phyloP scores from a whole-genome alignment of 2,113 vertebrate species.

The Numenius arquata region DNA sequence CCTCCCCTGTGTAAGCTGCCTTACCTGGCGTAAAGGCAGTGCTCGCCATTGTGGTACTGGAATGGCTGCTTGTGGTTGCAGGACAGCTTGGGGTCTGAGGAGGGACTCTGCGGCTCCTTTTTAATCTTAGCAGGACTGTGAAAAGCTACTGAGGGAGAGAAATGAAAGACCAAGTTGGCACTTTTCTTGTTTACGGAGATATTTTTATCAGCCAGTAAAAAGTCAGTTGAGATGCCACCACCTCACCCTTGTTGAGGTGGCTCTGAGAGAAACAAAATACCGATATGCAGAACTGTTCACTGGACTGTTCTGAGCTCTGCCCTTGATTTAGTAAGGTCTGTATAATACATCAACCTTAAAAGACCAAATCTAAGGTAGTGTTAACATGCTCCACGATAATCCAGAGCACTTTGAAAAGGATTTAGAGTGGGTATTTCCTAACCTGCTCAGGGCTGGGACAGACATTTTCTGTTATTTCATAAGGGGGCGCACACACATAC shows the following conservation, averaged over 20 bases:
- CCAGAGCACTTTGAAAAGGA: neutral
- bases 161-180: neutral
- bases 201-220: neutral
- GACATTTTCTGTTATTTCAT: neutral
- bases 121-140: conserved; percentile 96
- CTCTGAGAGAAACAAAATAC: neutral
- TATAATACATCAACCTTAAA: neutral
- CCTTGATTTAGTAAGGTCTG: neutral
- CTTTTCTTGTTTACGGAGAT: neutral
- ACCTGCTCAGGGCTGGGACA: neutral
- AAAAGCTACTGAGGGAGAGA: conserved; percentile 85
- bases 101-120: conserved; percentile 91
- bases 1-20: accelerated
- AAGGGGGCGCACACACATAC: neutral
- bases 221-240: neutral
- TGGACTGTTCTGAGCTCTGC: neutral
- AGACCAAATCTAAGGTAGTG: neutral
- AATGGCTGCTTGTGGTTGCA: conserved; percentile 87
- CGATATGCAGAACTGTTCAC: neutral
- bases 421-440: neutral
- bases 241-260: neutral
- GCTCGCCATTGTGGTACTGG: conserved; percentile 85
- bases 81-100: conserved; percentile 83
- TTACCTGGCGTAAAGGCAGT: conserved; percentile 97
- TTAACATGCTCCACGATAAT: neutral